Evolutionary conservation across 2,113 vertebrate species (phyloP), one percentile per base, ranked within the genome.

Genomic region (Barbus barbus): DNA sequence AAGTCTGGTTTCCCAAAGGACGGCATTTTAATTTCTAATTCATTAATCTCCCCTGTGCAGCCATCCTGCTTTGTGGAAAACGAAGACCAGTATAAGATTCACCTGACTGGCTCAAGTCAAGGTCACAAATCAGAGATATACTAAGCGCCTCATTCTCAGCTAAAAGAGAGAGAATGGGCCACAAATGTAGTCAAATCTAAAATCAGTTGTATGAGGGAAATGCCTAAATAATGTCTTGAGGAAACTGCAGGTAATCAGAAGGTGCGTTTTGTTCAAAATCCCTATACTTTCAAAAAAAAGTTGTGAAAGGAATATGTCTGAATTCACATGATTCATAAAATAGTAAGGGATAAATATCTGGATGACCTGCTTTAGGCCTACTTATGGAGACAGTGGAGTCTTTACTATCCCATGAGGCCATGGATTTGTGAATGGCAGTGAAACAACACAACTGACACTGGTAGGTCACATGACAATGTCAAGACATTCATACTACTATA

Each of bases 21-120:
- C 81, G 22, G 28, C 33, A 88, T 88, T 87, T 87, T 87, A 85
- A 88, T 88, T 88, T 88, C 85, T 88, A 88, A 88, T 88, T 88
- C 76, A 88, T 85, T 86, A 84, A 85, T 87, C 83, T 87, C 80
- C 58, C 69, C 61, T 4, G 24, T 44, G 80, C 85, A 85, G 83
- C 81, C 73, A 48, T 77, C 80, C 60, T 53, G 76, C 81, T 63
- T 56, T 67, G 46, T 69, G 74, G 81, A 63, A 63, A 69, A 41
- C 24, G 51, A 41, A 72, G 73, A 63, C 18, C 46, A 38, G 28
- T 51, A 31, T 36, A n/a, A 69, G 61, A 81, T 71, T 53, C 79
- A 81, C 41, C 79, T 81, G 61, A 51, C 44, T 65, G 60, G 78
- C 78, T 65, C 63, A 81, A 71, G 79, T 18, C 65, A 81, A 38